Conservation (phyloP, 2,888 invertebrate genomes). For the Antheraea yamamai region DNA sequence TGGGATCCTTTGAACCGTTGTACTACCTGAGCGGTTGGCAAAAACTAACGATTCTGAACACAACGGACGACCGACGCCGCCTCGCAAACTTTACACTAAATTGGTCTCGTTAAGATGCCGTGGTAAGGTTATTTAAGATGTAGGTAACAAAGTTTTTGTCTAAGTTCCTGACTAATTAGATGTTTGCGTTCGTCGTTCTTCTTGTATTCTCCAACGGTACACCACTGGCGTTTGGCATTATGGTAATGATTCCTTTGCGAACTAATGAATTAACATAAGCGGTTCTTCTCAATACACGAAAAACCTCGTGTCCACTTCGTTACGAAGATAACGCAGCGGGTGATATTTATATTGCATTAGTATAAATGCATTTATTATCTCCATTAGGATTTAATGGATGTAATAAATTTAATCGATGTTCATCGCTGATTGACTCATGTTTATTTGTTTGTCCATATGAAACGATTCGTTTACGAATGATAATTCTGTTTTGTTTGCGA, state of each 20-base stretch:
- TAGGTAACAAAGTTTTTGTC: constrained; percentile 67
- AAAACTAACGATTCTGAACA: constrained; percentile 74
- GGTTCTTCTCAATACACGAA: not conserved
- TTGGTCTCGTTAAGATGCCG: constrained; percentile 68
- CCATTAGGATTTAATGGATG: constrained; percentile 2
- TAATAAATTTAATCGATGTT: not conserved
- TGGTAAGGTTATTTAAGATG: constrained; percentile 68
- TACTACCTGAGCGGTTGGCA: constrained; percentile 72
- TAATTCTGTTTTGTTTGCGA: not conserved
- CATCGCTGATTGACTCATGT: not conserved
- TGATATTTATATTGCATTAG: not conserved
- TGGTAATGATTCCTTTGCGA: not conserved
- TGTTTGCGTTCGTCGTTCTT: constrained; percentile 15
- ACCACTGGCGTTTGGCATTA: not conserved
- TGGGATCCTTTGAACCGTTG: constrained; percentile 76
- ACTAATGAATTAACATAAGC: constrained; percentile 5
- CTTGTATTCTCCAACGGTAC: constrained; percentile 7
- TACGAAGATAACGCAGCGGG: not conserved
- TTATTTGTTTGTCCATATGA: not conserved
- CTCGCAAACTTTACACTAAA: constrained; percentile 61
- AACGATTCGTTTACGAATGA: not conserved
- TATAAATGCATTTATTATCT: constrained; percentile 7
- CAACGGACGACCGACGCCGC: constrained; percentile 64
- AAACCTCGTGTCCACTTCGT: not conserved
- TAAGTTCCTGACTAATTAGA: constrained; percentile 33